Conservation (phyloP, 2,113 vertebrate genomes). For the Microcebus murinus region DNA sequence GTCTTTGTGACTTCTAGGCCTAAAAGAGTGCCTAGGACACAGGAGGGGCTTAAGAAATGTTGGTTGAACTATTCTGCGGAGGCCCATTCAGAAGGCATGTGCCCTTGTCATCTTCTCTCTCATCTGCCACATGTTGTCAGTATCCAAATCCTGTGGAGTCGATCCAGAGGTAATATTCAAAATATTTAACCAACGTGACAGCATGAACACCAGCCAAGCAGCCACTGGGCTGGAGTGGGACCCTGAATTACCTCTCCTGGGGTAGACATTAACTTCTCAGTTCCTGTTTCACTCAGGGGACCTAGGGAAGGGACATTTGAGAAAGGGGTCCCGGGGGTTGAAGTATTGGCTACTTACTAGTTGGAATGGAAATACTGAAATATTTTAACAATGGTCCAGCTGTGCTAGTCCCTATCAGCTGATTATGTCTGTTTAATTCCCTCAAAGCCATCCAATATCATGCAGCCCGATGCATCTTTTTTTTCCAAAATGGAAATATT, state of each 20-base stretch:
- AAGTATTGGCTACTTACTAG: neutral
- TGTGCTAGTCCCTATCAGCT: neutral
- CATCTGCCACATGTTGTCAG: neutral
- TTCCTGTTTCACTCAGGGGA: neutral
- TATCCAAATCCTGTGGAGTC: neutral
- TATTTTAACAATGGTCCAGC: neutral
- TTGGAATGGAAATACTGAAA: neutral
- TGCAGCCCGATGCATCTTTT: neutral
- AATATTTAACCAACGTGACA: neutral
- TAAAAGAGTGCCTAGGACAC: neutral
- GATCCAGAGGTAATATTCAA: neutral
- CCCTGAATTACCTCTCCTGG: neutral
- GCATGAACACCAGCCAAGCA: neutral
- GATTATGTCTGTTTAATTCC: neutral
- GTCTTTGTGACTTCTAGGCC: neutral
- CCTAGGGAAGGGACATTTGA: neutral
- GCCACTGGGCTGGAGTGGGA: neutral
- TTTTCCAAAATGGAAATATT: neutral
- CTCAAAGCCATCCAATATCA: neutral
- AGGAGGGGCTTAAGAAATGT: neutral
- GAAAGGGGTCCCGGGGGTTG: rapidly evolving
- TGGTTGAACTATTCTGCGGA: neutral
- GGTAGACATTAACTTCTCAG: neutral
- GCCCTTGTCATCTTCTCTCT: neutral
- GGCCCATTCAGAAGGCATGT: neutral